These are phyloP conservation scores for Oreotrochilus melanogaster DNA, from an alignment of 2,113 vertebrate genomes.

Conservation along the genomic window DNA sequence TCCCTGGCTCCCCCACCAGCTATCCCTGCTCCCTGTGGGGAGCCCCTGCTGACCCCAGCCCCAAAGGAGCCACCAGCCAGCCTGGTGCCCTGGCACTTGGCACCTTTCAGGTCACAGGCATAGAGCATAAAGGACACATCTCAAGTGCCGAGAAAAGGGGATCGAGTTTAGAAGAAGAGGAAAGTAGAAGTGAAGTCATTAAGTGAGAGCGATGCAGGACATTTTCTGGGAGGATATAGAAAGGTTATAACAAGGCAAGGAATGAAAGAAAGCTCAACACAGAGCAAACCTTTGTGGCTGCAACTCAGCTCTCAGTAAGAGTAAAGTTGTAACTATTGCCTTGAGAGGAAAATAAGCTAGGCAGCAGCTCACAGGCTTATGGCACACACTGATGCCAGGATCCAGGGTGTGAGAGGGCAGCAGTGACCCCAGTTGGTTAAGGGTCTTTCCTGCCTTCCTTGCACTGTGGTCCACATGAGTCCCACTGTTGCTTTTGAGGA, in stretches of 20 bases:
- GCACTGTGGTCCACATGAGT: neutral
- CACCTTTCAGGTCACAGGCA: neutral
- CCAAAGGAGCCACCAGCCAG: rapidly evolving
- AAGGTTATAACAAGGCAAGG: neutral
- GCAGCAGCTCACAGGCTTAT: neutral
- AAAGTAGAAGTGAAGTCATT: neutral
- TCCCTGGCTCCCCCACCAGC: too few species aligned
- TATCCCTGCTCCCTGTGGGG: neutral
- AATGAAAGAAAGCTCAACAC: neutral
- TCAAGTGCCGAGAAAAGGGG: neutral
- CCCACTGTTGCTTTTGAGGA: neutral
- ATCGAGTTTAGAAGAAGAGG: neutral
- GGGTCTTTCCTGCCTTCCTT: neutral
- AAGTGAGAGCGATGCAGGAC: neutral
- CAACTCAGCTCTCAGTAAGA: neutral
- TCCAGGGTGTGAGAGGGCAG: neutral
- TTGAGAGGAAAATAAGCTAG: neutral
- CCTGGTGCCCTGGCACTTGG: rapidly evolving
- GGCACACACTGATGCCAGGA: neutral
- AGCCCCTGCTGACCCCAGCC: neutral
- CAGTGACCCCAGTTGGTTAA: neutral
- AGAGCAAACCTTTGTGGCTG: neutral
- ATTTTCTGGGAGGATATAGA: neutral
- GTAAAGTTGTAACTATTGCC: neutral
- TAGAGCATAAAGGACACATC: neutral